These are phyloP conservation scores for Cyprinodon variegatus DNA, from an alignment of 2,113 vertebrate species.

Conservation along the genomic window DNA sequence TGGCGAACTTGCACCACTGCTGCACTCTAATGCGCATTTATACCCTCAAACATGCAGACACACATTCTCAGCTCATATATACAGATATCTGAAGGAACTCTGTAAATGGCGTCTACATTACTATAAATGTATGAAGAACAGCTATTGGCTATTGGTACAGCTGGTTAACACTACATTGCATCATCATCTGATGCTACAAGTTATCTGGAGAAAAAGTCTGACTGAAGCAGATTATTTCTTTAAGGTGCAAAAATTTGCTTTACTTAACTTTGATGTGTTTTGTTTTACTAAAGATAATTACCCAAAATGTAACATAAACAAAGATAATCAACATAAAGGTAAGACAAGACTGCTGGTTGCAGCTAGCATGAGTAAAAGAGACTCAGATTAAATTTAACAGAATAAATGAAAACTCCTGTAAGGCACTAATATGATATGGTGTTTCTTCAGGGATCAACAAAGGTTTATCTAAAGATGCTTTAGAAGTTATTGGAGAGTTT, in stretches of 20 bases:
- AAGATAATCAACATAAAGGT: too few relatives aligned
- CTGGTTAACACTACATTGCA: background rate
- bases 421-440: too few relatives aligned
- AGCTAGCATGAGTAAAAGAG: too few relatives aligned
- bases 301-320: too few relatives aligned
- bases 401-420: too few relatives aligned
- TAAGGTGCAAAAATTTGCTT: background rate
- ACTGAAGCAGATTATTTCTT: background rate
- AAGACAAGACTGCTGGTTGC: too few relatives aligned
- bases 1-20: constrained; percentile 22
- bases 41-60: background rate
- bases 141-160: constrained; percentile 1
- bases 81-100: background rate
- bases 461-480: too few relatives aligned
- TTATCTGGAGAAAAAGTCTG: background rate
- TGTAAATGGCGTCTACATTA: background rate
- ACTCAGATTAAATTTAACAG: too few relatives aligned
- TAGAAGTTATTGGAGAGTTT: too few relatives aligned
- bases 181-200: constrained; percentile 8
- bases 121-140: constrained; percentile 10
- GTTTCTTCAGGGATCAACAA: too few relatives aligned
- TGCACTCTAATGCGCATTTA: constrained; percentile 20
- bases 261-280: background rate
- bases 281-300: too few relatives aligned
- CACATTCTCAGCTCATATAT: constrained; percentile 8